Conservation (phyloP, 2,888 invertebrate genomes). For the Acronicta alni region DNA sequence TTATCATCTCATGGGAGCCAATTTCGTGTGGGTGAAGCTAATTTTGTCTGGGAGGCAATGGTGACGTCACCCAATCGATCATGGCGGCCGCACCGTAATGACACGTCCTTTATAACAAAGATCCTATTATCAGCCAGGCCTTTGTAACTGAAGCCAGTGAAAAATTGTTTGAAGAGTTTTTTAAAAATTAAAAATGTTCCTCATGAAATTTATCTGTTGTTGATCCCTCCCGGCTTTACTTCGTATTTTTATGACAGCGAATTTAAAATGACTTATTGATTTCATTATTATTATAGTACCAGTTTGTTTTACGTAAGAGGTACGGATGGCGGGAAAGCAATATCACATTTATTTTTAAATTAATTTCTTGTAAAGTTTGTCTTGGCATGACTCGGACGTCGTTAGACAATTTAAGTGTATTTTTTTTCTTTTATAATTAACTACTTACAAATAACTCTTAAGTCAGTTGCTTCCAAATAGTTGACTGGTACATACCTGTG, state of each 20-base stretch:
- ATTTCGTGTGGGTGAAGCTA: conserved; percentile 9
- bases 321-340: neutral
- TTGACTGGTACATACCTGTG: conserved; percentile 1
- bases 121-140: conserved; percentile 52
- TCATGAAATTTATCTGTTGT: neutral
- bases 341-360: neutral
- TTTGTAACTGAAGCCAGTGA: conserved; percentile 49
- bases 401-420: no score
- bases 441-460: no score
- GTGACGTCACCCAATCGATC: conserved; percentile 48
- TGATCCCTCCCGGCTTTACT: conserved; percentile 1
- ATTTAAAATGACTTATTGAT: neutral
- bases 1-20: conserved; percentile 3
- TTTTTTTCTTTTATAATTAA: no score
- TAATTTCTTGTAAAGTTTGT: no score
- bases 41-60: conserved; percentile 26
- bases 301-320: neutral
- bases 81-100: conserved; percentile 41
- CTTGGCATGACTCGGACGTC: no score
- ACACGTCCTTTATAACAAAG: conserved; percentile 53
- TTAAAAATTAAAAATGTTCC: conserved; percentile 48
- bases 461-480: neutral
- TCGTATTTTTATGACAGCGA: neutral
- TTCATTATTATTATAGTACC: neutral
- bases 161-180: conserved; percentile 43